Evolutionary conservation across 2,797 vertebrate genomes (phyloP).

Genomic region (Myoxocephalus aenaeus): DNA sequence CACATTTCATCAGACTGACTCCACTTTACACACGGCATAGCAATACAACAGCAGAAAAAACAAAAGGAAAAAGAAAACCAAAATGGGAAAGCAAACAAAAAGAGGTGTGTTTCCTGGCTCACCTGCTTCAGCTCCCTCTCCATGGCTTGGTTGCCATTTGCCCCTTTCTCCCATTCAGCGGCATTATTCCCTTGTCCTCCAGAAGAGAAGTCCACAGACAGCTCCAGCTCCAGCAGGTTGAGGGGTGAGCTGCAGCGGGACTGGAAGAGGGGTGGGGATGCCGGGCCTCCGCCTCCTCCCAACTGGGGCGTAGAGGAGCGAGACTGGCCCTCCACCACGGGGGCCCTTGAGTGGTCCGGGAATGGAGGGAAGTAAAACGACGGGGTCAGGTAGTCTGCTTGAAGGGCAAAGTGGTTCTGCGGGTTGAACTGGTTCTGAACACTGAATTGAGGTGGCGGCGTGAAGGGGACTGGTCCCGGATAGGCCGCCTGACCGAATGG

Average conservation of each 20-base stretch:
- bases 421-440: constrained; percentile 76
- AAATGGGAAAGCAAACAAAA: not conserved
- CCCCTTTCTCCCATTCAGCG: constrained; percentile 62
- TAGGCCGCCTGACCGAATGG: constrained; percentile 66
- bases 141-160: constrained; percentile 60
- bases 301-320: constrained; percentile 86
- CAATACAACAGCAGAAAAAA: constrained; percentile 36
- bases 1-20: constrained; percentile 66
- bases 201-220: constrained; percentile 78
- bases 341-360: constrained; percentile 74
- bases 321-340: constrained; percentile 74
- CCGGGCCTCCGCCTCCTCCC: constrained; percentile 71
- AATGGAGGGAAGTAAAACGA: constrained; percentile 76
- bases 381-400: constrained; percentile 64
- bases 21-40: constrained; percentile 63
- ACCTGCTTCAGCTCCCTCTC: constrained; percentile 79
- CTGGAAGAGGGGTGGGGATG: constrained; percentile 89
- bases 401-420: constrained; percentile 72
- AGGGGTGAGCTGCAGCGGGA: constrained; percentile 95
- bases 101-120: constrained; percentile 47
- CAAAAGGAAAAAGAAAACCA: not conserved
- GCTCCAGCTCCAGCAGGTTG: constrained; percentile 94
- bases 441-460: constrained; percentile 56
- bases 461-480: constrained; percentile 74
- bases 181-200: constrained; percentile 67